These are phyloP conservation scores for Sebastes flavidus DNA, from an alignment of 2,797 vertebrate species.

Conservation along the genomic window DNA sequence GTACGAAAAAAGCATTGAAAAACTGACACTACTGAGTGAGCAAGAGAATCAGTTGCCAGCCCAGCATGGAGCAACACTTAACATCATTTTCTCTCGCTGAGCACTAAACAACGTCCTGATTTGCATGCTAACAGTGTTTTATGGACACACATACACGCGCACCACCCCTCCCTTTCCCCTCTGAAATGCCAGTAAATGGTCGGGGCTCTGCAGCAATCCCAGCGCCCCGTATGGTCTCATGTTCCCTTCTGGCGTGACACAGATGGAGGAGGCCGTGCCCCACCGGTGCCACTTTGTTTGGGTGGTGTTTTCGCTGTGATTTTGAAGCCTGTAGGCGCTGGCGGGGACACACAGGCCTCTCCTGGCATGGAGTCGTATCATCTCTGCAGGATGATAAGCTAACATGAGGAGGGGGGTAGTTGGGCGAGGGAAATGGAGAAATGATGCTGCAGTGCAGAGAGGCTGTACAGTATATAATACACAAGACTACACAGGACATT, in stretches of 20 bases:
- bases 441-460: slow-evolving; percentile 4
- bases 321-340: slow-evolving; percentile 53
- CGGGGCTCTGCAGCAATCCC: slow-evolving; percentile 37
- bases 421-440: neutral
- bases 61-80: slow-evolving; percentile 18
- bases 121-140: slow-evolving; percentile 38
- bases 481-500: neutral
- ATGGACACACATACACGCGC: neutral
- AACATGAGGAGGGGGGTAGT: slow-evolving; percentile 7
- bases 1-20: neutral
- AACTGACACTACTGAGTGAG: neutral
- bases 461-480: neutral
- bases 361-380: slow-evolving; percentile 38
- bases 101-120: slow-evolving; percentile 19
- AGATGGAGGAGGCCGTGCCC: slow-evolving; percentile 47
- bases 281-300: slow-evolving; percentile 51
- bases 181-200: slow-evolving; percentile 47
- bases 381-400: slow-evolving; percentile 55
- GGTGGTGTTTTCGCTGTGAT: slow-evolving; percentile 51
- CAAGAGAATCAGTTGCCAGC: neutral
- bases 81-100: slow-evolving; percentile 11
- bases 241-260: slow-evolving; percentile 52
- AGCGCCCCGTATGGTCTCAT: slow-evolving; percentile 47
- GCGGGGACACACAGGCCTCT: slow-evolving; percentile 51
- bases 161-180: neutral